phyloP scores from a whole-genome alignment of 2,113 vertebrate genomes.

The Catharus minimus region DNA sequence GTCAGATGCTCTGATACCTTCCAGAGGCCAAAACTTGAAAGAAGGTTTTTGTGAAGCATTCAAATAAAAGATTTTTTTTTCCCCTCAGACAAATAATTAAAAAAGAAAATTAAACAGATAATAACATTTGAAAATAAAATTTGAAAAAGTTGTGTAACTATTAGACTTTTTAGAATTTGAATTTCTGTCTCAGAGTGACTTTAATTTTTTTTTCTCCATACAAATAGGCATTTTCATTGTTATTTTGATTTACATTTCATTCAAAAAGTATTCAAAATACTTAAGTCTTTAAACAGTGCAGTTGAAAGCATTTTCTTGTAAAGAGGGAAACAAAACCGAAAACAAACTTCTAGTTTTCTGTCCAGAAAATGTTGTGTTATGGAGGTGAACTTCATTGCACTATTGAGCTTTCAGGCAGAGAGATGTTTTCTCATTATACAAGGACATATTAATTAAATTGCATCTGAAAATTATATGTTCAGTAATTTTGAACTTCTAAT shows the following conservation, averaged over 20 bases:
- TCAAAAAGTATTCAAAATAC: background rate
- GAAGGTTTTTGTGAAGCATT: background rate
- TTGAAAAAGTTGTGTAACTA: background rate
- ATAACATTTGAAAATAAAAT: too few relatives aligned
- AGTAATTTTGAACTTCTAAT: background rate
- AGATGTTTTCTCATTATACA: background rate
- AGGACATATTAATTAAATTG: background rate
- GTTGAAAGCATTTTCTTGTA: background rate
- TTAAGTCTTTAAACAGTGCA: background rate
- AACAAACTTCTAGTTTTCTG: background rate
- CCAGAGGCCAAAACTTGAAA: background rate
- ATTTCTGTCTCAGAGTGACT: background rate
- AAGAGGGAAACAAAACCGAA: rapidly evolving
- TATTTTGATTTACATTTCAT: background rate
- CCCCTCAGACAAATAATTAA: rapidly evolving
- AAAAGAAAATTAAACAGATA: rapidly evolving
- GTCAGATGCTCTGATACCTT: background rate
- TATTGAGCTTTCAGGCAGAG: background rate
- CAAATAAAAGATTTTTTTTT: background rate
- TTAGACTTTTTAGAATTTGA: background rate
- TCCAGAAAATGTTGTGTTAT: background rate
- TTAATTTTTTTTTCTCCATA: background rate
- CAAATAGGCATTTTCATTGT: background rate
- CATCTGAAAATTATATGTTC: background rate
- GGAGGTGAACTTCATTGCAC: rapidly evolving